phyloP scores from a whole-genome alignment of 2,888 invertebrate species.

The Galeopsomyia nigrocyanea region DNA sequence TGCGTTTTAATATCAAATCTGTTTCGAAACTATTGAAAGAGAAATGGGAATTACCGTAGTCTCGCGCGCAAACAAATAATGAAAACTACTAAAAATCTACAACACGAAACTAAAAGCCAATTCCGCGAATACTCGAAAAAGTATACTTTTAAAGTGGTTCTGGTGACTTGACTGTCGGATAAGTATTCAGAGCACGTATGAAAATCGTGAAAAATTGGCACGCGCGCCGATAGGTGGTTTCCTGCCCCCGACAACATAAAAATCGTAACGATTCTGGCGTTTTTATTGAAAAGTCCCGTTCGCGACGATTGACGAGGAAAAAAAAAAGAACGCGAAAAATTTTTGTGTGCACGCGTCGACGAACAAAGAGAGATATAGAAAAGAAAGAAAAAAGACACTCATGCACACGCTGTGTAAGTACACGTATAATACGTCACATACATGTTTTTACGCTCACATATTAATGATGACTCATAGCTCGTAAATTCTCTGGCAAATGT shows the following conservation, averaged over 20 bases:
- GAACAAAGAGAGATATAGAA: background rate
- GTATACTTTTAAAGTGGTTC: too few relatives aligned
- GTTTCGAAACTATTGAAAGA: too few relatives aligned
- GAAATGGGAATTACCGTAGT: too few relatives aligned
- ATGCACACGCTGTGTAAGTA: slow-evolving; percentile 26
- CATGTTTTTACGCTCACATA: slow-evolving; percentile 1
- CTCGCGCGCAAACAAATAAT: too few relatives aligned
- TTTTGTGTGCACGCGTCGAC: background rate
- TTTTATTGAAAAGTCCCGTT: slow-evolving; percentile 12
- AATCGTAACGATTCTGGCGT: too few relatives aligned
- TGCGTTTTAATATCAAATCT: too few relatives aligned
- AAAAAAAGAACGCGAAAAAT: background rate
- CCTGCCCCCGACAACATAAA: background rate
- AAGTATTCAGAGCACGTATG: too few relatives aligned
- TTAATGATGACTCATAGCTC: slow-evolving; percentile 10
- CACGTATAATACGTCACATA: slow-evolving; percentile 10
- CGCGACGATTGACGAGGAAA: background rate
- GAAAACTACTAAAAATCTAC: too few relatives aligned
- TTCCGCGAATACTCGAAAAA: too few relatives aligned
- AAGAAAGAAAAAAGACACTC: slow-evolving; percentile 22
- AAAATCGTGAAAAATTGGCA: slow-evolving; percentile 18
- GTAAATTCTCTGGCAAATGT: background rate
- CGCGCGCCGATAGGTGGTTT: background rate
- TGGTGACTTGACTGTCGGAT: too few relatives aligned
- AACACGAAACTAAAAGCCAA: too few relatives aligned